Conservation (phyloP, 2,888 invertebrate species). For the Drosophila limbata region DNA sequence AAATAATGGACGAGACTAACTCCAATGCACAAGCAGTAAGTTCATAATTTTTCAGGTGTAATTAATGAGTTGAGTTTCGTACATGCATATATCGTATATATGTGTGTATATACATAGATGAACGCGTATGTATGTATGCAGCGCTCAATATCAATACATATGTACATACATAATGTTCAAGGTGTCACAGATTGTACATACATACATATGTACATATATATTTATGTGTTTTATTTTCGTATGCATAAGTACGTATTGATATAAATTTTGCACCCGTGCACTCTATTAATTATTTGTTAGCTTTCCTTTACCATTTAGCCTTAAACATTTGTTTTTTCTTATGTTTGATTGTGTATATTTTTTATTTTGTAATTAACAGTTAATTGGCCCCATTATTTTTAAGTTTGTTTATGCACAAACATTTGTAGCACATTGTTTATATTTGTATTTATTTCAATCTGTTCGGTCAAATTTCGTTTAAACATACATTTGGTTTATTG, state of each 20-base stretch:
- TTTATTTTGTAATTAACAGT: conserved; percentile 47
- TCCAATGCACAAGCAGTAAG: conserved; percentile 88
- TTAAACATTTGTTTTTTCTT: conserved; percentile 51
- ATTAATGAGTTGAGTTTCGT: conserved; percentile 28
- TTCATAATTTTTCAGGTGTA: conserved; percentile 49
- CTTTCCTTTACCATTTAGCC: conserved; percentile 47
- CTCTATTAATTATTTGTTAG: conserved; percentile 61
- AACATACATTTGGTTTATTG: conserved; percentile 35
- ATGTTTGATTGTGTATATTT: conserved; percentile 11
- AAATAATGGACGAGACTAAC: conserved; percentile 93
- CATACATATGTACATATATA: conserved; percentile 16
- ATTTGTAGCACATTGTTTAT: conserved; percentile 28
- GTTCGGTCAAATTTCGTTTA: conserved; percentile 22
- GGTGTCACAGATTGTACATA: conserved; percentile 57
- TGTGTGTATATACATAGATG: conserved; percentile 3
- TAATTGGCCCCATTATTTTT: conserved; percentile 65
- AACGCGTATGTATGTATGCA: conserved; percentile 29
- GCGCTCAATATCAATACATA: conserved; percentile 31
- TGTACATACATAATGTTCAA: conserved; percentile 55
- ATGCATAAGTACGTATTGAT: conserved; percentile 19
- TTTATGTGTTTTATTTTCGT: conserved; percentile 68
- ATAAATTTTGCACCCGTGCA: conserved; percentile 72
- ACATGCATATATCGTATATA: conserved; percentile 2
- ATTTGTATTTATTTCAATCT: conserved; percentile 48
- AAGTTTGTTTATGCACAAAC: conserved; percentile 52